Conservation (phyloP, 23 tunicate species). For the Ciona savignyi region DNA sequence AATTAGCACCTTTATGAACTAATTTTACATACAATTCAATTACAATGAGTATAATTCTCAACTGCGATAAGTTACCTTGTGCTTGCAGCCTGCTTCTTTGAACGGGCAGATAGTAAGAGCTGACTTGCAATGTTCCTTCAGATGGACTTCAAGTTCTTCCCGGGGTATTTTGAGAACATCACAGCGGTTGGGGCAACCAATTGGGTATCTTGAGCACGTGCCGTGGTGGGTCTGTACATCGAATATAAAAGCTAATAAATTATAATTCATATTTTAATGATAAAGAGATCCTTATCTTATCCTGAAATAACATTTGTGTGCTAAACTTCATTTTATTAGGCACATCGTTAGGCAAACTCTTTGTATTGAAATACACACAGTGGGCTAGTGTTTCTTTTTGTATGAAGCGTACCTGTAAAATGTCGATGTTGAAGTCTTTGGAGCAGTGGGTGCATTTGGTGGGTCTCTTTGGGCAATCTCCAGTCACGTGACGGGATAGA, state of each 20-base stretch:
- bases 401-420: constrained; percentile 45
- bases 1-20: too few species aligned
- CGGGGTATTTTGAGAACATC: constrained; percentile 75
- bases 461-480: constrained; percentile 85
- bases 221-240: constrained; percentile 78
- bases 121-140: constrained; percentile 83
- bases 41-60: too few species aligned
- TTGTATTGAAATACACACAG: too few species aligned
- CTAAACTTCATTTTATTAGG: too few species aligned
- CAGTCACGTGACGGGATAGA: constrained; percentile 69
- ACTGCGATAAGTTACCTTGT: constrained; percentile 44
- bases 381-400: too few species aligned
- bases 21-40: too few species aligned
- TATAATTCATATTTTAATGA: too few species aligned
- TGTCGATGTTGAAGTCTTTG: constrained; percentile 81
- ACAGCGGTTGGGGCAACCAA: constrained; percentile 88
- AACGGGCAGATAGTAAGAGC: constrained; percentile 73
- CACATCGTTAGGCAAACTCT: too few species aligned
- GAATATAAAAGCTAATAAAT: too few species aligned
- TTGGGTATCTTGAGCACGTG: constrained; percentile 86
- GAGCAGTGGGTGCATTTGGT: constrained; percentile 81
- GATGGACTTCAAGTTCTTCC: constrained; percentile 71
- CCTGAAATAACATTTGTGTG: too few species aligned
- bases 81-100: constrained; percentile 93
- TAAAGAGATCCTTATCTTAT: too few species aligned